These are phyloP conservation scores for Rutpela maculata DNA, from an alignment of 2,888 invertebrate genomes.

Conservation along the genomic window DNA sequence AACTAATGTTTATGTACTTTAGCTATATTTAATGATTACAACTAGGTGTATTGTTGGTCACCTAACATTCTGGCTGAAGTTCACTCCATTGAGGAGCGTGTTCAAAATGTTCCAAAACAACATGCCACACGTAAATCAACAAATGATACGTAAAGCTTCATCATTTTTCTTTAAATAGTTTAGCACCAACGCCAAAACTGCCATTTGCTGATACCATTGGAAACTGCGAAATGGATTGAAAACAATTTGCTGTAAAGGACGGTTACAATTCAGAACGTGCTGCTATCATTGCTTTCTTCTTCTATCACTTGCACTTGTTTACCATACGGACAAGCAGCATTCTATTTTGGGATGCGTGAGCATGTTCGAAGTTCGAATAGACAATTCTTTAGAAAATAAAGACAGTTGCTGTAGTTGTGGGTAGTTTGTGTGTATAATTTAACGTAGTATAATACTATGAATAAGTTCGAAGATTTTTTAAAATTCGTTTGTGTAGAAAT, in stretches of 20 bases:
- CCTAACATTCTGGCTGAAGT: not conserved
- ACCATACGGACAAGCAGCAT: constrained; percentile 39
- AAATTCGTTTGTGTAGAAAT: constrained; percentile 25
- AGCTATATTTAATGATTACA: not conserved
- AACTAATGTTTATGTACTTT: not conserved
- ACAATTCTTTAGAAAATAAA: constrained; percentile 40
- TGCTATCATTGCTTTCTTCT: constrained; percentile 11
- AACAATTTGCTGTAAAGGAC: constrained; percentile 2
- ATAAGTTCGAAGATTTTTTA: constrained; percentile 34
- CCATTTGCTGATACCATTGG: not conserved
- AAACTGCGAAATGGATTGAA: not conserved
- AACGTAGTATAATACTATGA: constrained; percentile 33
- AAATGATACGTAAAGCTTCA: too few species aligned
- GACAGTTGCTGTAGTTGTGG: constrained; percentile 41
- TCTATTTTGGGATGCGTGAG: constrained; percentile 43
- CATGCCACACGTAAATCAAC: not conserved
- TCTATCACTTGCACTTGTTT: constrained; percentile 36
- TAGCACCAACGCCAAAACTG: not conserved
- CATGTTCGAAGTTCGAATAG: constrained; percentile 37
- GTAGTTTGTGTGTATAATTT: constrained; percentile 41
- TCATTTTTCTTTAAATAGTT: not conserved
- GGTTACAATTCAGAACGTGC: constrained; percentile 14
- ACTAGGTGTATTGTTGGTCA: not conserved
- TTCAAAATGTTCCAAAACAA: not conserved
- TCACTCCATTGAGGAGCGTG: not conserved